Percentiles rank a stretch among this genome's conserved stretches.
phyloP scores from a whole-genome alignment of 2,113 vertebrate genomes.

The Catharus fuscescens region DNA sequence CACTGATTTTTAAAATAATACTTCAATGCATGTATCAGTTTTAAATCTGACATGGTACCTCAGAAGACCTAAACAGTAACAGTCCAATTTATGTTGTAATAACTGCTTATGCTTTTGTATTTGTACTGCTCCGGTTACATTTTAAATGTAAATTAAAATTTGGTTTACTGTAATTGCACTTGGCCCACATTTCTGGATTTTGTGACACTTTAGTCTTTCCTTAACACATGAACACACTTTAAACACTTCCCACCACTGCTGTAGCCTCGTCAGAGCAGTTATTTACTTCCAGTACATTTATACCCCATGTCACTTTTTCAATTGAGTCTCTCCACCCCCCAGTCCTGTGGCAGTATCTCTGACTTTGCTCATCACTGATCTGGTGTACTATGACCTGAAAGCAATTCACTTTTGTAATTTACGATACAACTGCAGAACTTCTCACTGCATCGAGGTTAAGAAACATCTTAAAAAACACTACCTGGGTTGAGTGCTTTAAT shows the following conservation, averaged over 20 bases:
- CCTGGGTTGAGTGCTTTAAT: neutral
- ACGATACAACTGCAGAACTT: neutral
- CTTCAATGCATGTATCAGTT: neutral
- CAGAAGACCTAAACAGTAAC: neutral
- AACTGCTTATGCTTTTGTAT: neutral
- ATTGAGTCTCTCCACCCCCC: neutral
- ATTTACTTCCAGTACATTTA: neutral
- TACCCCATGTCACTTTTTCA: neutral
- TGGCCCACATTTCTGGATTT: neutral
- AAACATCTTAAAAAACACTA: neutral
- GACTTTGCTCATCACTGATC: neutral
- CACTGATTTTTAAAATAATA: neutral
- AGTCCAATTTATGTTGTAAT: neutral
- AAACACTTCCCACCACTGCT: neutral
- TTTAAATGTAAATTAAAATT: neutral
- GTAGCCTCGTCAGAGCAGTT: accelerated
- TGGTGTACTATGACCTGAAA: neutral
- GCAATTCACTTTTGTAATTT: neutral
- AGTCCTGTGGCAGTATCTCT: neutral
- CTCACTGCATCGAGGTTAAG: neutral
- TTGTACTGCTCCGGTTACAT: neutral
- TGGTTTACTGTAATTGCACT: neutral
- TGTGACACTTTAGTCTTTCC: neutral
- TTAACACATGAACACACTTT: accelerated
- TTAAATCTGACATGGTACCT: neutral